Conservation (phyloP, 2,888 invertebrate species). For the Macrostomum cliftonense region DNA sequence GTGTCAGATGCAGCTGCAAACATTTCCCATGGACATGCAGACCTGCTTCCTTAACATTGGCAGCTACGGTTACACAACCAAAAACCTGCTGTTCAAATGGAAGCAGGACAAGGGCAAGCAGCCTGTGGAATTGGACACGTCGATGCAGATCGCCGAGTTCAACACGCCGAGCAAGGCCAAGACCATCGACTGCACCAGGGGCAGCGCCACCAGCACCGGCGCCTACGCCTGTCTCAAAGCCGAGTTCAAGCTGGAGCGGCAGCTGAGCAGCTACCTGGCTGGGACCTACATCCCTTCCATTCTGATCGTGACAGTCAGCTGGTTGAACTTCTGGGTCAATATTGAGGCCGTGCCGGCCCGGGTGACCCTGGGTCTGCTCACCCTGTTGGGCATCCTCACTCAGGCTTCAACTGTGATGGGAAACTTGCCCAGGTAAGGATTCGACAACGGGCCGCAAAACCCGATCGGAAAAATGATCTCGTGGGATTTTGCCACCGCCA, state of each 20-base stretch:
- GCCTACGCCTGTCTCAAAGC: conserved; percentile 8
- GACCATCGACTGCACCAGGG: conserved; percentile 7
- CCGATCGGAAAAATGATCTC: no score
- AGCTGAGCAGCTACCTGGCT: conserved; percentile 8
- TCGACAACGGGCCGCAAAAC: no score
- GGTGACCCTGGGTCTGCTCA: conserved; percentile 9
- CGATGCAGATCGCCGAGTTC: conserved; percentile 12
- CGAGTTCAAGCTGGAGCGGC: conserved; percentile 6
- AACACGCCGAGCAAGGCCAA: conserved; percentile 3
- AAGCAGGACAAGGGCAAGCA: background rate
- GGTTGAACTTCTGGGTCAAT: conserved; percentile 10
- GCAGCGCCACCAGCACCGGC: conserved; percentile 8
- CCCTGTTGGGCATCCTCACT: conserved; percentile 10
- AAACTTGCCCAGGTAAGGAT: conserved; percentile 5
- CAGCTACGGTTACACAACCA: conserved; percentile 11
- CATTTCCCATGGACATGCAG: conserved; percentile 12
- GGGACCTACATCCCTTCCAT: conserved; percentile 11
- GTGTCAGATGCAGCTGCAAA: conserved; percentile 11
- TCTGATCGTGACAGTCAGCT: conserved; percentile 12
- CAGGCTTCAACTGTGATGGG: conserved; percentile 5
- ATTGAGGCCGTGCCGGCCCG: conserved; percentile 11
- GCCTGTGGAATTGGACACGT: background rate
- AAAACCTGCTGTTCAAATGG: conserved; percentile 9
- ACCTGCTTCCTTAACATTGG: conserved; percentile 9
- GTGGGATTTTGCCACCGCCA: no score